phyloP scores from a whole-genome alignment of 1,140 invertebrate species.

The Papilio machaon region DNA sequence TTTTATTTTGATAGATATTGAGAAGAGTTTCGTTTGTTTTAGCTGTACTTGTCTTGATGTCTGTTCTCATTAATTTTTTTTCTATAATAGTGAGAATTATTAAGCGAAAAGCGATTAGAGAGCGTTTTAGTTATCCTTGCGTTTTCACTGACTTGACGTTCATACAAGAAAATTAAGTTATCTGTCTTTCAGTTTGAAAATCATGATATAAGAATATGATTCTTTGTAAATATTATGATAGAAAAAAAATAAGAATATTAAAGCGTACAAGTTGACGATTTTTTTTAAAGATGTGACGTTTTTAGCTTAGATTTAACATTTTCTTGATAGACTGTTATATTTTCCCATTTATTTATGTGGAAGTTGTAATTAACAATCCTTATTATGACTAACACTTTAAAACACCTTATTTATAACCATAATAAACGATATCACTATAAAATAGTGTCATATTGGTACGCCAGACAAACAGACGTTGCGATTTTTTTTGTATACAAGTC shows the following conservation, averaged over 20 bases:
- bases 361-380: no score
- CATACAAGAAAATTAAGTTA: no score
- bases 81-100: not conserved
- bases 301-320: no score
- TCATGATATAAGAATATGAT: no score
- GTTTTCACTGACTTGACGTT: no score
- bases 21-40: conserved; percentile 26
- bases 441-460: not conserved
- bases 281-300: no score
- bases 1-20: conserved; percentile 3
- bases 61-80: not conserved
- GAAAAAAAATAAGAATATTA: no score
- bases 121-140: not conserved
- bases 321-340: not conserved
- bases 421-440: not conserved
- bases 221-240: no score
- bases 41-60: conserved; percentile 19
- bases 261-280: no score
- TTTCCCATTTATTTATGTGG: not conserved
- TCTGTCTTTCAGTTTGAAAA: no score
- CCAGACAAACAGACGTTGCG: conserved; percentile 8
- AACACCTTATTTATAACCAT: not conserved
- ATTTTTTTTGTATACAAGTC: not conserved
- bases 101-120: not conserved
- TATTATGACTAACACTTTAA: not conserved